These are phyloP conservation scores for Pangasianodon gigas DNA, from an alignment of 2,113 vertebrate genomes.

Conservation along the genomic window DNA sequence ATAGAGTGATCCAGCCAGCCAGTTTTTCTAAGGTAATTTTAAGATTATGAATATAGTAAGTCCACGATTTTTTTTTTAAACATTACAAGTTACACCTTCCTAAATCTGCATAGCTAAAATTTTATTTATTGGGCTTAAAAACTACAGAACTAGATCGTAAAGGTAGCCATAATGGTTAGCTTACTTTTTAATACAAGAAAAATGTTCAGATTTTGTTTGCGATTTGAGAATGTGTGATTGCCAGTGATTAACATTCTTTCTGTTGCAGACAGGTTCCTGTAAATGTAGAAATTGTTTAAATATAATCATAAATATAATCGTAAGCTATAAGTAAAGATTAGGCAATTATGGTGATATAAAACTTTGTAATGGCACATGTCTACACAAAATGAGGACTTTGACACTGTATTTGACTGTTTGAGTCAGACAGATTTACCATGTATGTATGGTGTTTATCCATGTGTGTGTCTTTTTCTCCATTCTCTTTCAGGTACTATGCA, in stretches of 20 bases:
- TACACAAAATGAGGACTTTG: not conserved
- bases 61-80: too few relatives aligned
- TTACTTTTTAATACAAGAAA: too few relatives aligned
- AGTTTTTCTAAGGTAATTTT: too few relatives aligned
- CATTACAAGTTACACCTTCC: too few relatives aligned
- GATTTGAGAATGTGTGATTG: not conserved
- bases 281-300: not conserved
- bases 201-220: too few relatives aligned
- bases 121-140: too few relatives aligned
- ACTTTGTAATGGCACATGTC: not conserved
- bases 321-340: too few relatives aligned
- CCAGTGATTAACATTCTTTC: not conserved
- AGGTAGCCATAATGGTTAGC: too few relatives aligned
- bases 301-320: not conserved
- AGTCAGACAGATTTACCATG: slow-evolving; percentile 3
- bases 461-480: slow-evolving; percentile 15
- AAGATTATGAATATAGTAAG: too few relatives aligned
- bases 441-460: slow-evolving; percentile 5
- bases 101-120: too few relatives aligned
- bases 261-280: not conserved
- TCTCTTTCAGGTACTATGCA: slow-evolving; percentile 71
- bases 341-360: too few relatives aligned
- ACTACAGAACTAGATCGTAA: too few relatives aligned
- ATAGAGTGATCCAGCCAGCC: not conserved
- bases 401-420: not conserved